Percentiles rank a stretch among this genome's conserved stretches.
These are phyloP conservation scores for Astropecten irregularis DNA, from an alignment of 53 echinoderm and acorn worm species.

Conservation along the genomic window DNA sequence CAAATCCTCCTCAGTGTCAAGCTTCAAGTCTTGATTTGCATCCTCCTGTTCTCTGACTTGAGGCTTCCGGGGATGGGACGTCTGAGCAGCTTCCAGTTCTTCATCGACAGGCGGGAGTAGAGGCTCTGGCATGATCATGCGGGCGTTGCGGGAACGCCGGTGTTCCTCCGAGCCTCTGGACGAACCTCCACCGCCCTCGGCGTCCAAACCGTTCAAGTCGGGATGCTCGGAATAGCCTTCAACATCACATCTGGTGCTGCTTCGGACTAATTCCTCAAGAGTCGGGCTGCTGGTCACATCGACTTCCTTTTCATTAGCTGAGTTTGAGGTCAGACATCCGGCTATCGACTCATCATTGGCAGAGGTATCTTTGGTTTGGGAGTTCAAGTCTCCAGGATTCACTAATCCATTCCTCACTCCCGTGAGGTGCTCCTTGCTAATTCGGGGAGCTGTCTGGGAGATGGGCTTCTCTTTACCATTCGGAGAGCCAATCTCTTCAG, in stretches of 20 bases:
- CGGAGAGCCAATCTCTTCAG: not conserved
- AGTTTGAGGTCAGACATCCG: not conserved
- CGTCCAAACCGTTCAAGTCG: slow-evolving; percentile 30
- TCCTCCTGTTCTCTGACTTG: not conserved
- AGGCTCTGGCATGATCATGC: slow-evolving; percentile 58
- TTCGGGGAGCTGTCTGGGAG: not conserved
- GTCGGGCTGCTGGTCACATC: not conserved
- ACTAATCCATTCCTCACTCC: not conserved
- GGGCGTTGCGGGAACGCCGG: slow-evolving; percentile 21
- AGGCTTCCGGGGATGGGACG: not conserved
- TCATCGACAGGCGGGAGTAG: slow-evolving; percentile 44
- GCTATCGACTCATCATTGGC: not conserved
- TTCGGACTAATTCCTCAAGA: not conserved
- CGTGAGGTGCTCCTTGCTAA: not conserved
- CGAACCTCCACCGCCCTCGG: not conserved
- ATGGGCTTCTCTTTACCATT: not conserved
- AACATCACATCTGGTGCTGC: not conserved
- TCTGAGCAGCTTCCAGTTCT: slow-evolving; percentile 17
- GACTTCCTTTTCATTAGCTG: not conserved
- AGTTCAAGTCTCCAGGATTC: not conserved
- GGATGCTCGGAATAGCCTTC: slow-evolving; percentile 13
- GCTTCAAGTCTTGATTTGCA: not conserved
- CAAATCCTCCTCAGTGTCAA: not conserved
- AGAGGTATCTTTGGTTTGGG: slow-evolving; percentile 12
- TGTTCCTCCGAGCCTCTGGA: slow-evolving; percentile 14